A percentile compares a stretch with the other conserved stretches of the same genome.
phyloP scores from a whole-genome alignment of 2,888 invertebrate species.

The Drosophila conformis region DNA sequence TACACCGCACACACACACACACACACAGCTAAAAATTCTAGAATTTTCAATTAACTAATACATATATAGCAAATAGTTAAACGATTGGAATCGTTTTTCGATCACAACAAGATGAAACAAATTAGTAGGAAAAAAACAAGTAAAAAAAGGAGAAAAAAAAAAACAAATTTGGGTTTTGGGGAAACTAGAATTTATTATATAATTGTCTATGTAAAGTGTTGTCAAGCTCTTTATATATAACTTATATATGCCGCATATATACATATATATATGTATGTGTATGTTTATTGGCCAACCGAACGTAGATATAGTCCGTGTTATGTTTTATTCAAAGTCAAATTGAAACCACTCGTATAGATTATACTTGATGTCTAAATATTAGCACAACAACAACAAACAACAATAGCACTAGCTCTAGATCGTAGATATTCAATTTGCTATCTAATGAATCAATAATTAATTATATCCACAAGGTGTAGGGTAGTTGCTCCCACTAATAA shows the following conservation, averaged over 20 bases:
- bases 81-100: slow-evolving; percentile 61
- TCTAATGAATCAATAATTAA: slow-evolving; percentile 13
- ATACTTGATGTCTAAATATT: slow-evolving; percentile 57
- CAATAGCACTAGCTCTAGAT: slow-evolving; percentile 36
- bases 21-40: slow-evolving; percentile 63
- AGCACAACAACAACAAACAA: slow-evolving; percentile 36
- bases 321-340: slow-evolving; percentile 27
- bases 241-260: slow-evolving; percentile 27
- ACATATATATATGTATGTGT: background rate
- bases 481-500: slow-evolving; percentile 14
- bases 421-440: slow-evolving; percentile 48
- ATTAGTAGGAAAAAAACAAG: slow-evolving; percentile 5
- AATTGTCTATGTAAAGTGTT: slow-evolving; percentile 69
- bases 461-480: slow-evolving; percentile 35
- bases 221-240: slow-evolving; percentile 33
- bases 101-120: slow-evolving; percentile 29
- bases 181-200: slow-evolving; percentile 68
- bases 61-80: slow-evolving; percentile 48
- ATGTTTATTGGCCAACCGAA: slow-evolving; percentile 35
- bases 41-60: slow-evolving; percentile 56
- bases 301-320: slow-evolving; percentile 41
- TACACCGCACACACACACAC: slow-evolving; percentile 54
- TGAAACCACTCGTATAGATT: slow-evolving; percentile 34
- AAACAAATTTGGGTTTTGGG: slow-evolving; percentile 62
- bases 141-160: background rate